A percentile compares a stretch with the other conserved stretches of the same genome.
Conservation (phyloP, 2,888 invertebrate species). For the Melanargia galathea region DNA sequence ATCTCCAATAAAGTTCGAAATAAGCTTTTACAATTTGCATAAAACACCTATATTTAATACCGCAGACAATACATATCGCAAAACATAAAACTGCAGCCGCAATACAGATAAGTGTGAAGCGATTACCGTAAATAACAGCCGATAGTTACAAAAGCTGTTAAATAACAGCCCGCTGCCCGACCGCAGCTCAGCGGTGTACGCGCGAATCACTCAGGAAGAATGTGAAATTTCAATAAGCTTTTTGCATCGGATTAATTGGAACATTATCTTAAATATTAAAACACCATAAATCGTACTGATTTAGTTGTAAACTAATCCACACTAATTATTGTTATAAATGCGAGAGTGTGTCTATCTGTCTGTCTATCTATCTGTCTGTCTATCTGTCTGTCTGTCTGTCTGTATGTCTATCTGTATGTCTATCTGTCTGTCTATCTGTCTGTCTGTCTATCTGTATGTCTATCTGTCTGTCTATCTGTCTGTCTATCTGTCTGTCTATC, state of each 20-base stretch:
- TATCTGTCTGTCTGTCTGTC: too few species aligned
- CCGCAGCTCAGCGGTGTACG: neutral
- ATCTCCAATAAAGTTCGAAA: neutral
- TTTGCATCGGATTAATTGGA: neutral
- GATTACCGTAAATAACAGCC: constrained; percentile 32
- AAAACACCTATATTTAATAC: constrained; percentile 12
- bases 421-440: too few species aligned
- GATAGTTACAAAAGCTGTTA: constrained; percentile 29
- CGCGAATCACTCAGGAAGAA: neutral
- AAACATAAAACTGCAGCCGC: constrained; percentile 23
- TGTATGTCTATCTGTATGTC: too few species aligned
- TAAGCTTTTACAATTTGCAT: constrained; percentile 3
- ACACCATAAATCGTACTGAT: too few species aligned
- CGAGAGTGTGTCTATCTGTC: too few species aligned
- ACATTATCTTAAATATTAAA: neutral
- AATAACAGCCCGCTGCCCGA: neutral
- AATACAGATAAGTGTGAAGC: constrained; percentile 31
- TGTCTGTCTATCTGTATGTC: too few species aligned
- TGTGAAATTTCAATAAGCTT: neutral
- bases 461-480: too few species aligned
- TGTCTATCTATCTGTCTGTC: too few species aligned
- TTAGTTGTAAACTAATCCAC: too few species aligned
- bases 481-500: too few species aligned
- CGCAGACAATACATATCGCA: constrained; percentile 19
- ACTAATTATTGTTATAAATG: too few species aligned